Base-by-base conservation (phyloP, 2,113 vertebrate species). In the Crotalus tigris region DNA sequence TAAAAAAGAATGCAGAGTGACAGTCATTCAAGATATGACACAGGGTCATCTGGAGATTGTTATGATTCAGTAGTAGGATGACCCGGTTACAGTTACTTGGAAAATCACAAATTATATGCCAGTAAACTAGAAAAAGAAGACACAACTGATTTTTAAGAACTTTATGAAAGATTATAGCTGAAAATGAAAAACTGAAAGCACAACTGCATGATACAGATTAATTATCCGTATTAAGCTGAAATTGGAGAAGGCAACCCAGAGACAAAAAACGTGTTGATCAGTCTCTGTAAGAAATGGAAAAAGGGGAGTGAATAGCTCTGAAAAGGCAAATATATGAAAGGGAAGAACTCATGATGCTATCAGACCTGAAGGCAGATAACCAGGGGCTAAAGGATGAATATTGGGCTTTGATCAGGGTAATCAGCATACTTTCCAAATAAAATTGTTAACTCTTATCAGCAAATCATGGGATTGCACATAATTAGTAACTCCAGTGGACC, bases 371-470 rank as follows among this genome's bases (percentile, higher is more conserved):
- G 98, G 99, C 99, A 96, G 99, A 99, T 98, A 99, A 99, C 98
- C 99, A 99, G 99, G 99, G 99, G 98, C 98, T 99, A 98, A 99
- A 99, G 97, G 99, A 99, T 96, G 99, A 99, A 98, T 99, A 99
- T 91, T 99, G 99, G 97, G 98, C 98, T 96, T 98, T 99, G 98
- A 99, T 99, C 97, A 98, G 98, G 98, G 98, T 99, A 96, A 99
- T 99, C 98, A 99, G 98, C 98, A 99, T 99, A 98, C 98, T 99
- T 97, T 99, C 98, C 97, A 99, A 99, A 98, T 99, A 98, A 98
- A 96, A 96, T 94, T 92, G 93, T 96, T 96, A 93, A 95, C 97
- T 95, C 87, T 97, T 69, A 98, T 97, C 98, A 98, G 98, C 97
- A 97, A 97, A 96, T 97, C 96, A 98, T 89, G 97, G 97, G 98